Evolutionary conservation across 2,113 vertebrate genomes (phyloP).

Genomic region (human): DNA sequence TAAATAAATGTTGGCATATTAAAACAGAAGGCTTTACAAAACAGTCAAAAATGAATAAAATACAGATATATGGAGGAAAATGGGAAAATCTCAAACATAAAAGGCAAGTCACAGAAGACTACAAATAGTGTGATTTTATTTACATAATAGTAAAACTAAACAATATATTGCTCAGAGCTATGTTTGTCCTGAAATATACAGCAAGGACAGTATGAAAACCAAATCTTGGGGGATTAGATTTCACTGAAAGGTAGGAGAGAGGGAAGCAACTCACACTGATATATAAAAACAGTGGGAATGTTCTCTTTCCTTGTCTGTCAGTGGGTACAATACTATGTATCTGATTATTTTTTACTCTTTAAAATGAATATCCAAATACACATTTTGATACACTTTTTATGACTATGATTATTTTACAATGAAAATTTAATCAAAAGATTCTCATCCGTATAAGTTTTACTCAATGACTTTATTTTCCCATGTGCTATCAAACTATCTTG

Average conservation of each 20-base stretch:
- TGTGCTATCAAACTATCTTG: too few species aligned
- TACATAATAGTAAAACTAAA: not conserved
- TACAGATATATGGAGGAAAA: rapidly evolving
- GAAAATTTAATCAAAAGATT: not conserved
- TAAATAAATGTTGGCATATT: rapidly evolving
- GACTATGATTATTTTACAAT: rapidly evolving
- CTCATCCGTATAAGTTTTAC: rapidly evolving
- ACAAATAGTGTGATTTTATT: not conserved
- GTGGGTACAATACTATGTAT: not conserved
- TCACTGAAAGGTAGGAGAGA: rapidly evolving
- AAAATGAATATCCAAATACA: not conserved
- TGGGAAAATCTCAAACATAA: not conserved
- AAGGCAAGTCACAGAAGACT: not conserved
- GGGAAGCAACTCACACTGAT: rapidly evolving
- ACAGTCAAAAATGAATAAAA: not conserved
- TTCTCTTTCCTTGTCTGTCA: rapidly evolving
- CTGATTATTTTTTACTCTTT: not conserved
- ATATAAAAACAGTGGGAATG: rapidly evolving
- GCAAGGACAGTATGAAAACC: rapidly evolving
- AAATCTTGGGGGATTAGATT: rapidly evolving
- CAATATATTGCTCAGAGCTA: too few species aligned
- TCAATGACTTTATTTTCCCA: not conserved
- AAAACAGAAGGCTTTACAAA: not conserved
- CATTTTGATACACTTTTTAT: not conserved
- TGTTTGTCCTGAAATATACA: not conserved